Evolutionary conservation across 2,797 vertebrate species (phyloP).

Genomic region (Sardinella longiceps): DNA sequence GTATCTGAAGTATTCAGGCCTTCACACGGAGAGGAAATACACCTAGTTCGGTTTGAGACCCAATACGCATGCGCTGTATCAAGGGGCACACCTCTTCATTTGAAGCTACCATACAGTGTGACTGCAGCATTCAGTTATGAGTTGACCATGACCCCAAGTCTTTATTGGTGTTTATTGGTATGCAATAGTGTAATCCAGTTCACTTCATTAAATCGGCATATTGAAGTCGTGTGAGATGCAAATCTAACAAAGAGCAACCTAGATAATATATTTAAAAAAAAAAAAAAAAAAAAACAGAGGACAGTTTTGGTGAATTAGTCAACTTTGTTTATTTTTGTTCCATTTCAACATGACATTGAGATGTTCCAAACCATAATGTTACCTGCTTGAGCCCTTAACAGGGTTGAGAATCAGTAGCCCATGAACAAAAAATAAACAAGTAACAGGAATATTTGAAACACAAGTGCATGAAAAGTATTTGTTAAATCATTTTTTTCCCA

Average conservation of each 20-base stretch:
- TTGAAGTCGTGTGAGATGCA: not conserved
- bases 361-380: not conserved
- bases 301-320: not conserved
- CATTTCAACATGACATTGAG: constrained; percentile 1
- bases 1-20: not conserved
- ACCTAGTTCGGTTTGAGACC: not conserved
- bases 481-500: not conserved
- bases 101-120: not conserved
- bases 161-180: not conserved
- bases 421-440: not conserved
- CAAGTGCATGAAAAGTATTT: not conserved
- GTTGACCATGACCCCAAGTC: not conserved
- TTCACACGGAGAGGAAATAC: not conserved
- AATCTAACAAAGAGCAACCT: not conserved
- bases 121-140: not conserved
- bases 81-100: constrained; percentile 3
- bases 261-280: too few species aligned
- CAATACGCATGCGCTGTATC: not conserved
- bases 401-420: too few species aligned
- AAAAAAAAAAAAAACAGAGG: too few species aligned
- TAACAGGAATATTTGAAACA: not conserved
- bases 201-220: not conserved
- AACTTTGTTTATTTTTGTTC: not conserved
- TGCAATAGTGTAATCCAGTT: not conserved
- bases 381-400: not conserved